Conservation (phyloP, 2,888 invertebrate species). For the Leptinotarsa juncta region DNA sequence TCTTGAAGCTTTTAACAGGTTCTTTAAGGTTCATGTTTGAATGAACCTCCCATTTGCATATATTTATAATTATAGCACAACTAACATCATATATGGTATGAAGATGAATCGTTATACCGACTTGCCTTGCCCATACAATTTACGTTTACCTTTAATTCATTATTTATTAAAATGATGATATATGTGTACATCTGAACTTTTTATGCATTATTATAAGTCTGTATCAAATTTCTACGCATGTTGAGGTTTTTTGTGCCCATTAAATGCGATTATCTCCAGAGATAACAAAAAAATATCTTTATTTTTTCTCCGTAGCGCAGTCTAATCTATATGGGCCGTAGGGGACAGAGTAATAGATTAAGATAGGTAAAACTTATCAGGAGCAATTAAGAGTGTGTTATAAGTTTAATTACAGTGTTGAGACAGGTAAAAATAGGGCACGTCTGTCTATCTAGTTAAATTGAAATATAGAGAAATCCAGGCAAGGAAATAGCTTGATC, state of each 20-base stretch:
- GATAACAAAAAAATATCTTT: constrained; percentile 39
- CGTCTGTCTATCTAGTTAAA: constrained; percentile 14
- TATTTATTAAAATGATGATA: constrained; percentile 40
- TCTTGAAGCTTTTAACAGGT: constrained; percentile 36
- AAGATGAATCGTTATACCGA: constrained; percentile 45
- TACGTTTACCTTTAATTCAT: constrained; percentile 39
- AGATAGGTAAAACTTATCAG: constrained; percentile 38
- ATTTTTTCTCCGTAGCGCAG: constrained; percentile 32
- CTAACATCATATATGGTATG: constrained; percentile 44
- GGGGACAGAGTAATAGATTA: constrained; percentile 40
- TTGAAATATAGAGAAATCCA: neutral
- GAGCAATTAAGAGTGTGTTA: constrained; percentile 37
- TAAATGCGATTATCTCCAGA: constrained; percentile 36
- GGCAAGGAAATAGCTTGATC: neutral
- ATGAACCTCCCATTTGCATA: constrained; percentile 49
- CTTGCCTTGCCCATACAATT: constrained; percentile 39
- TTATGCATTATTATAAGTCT: constrained; percentile 30
- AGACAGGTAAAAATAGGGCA: constrained; percentile 7
- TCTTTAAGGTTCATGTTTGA: constrained; percentile 29
- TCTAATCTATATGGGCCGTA: constrained; percentile 29
- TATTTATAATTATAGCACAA: constrained; percentile 49
- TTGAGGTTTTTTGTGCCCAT: constrained; percentile 36
- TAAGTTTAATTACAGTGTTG: constrained; percentile 35
- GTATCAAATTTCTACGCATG: constrained; percentile 41
- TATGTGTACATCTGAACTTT: constrained; percentile 30